Conservation (phyloP, 2,113 vertebrate genomes). For the Mustela nigripes region DNA sequence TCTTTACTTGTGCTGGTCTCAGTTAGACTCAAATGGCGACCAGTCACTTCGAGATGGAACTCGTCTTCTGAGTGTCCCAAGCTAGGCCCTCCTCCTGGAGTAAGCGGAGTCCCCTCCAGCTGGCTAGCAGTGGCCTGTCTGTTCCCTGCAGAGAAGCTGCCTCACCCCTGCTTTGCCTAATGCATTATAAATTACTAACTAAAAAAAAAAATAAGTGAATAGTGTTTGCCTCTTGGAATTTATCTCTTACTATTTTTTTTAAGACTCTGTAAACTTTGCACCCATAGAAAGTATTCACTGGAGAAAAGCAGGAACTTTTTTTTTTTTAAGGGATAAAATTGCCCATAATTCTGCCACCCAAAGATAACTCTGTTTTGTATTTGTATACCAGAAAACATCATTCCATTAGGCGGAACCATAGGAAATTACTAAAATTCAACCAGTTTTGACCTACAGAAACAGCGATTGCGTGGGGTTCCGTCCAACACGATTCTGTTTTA, state of each 20-base stretch:
- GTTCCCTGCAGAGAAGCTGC: neutral
- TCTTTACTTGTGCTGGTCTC: neutral
- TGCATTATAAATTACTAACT: neutral
- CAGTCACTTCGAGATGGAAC: neutral
- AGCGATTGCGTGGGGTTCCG: neutral
- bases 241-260: neutral
- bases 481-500: neutral
- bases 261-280: conserved; percentile 2
- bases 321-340: neutral
- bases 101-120: neutral
- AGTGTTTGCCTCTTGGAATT: neutral
- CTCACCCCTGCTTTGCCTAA: neutral
- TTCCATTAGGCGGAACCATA: neutral
- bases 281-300: neutral
- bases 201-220: neutral
- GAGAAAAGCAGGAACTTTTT: conserved; percentile 8
- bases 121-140: neutral
- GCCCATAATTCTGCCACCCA: neutral
- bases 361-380: neutral
- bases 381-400: neutral
- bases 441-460: neutral
- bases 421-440: neutral
- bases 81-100: neutral
- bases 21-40: neutral
- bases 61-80: neutral